Base-by-base conservation (phyloP, 2,113 vertebrate species). In the Sisor rabdophorus region DNA sequence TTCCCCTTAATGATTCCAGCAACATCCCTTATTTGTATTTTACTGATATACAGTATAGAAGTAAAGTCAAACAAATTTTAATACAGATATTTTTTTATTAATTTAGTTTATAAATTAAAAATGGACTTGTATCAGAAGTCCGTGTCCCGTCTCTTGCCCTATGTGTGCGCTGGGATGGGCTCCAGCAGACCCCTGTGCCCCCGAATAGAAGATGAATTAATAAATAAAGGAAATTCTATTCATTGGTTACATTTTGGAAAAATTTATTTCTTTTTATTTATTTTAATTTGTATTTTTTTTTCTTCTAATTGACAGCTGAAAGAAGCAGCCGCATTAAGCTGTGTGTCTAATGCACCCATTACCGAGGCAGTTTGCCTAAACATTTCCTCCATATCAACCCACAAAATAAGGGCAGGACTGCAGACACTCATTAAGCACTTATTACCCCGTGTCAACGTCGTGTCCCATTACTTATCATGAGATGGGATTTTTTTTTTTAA, bases 361-460 rank as follows among this genome's bases (percentile, higher is more conserved):
- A 91, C 84, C 78, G 80, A 80, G 78, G 83, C 86, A 73, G 80
- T 4, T 76, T 88, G 84, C 85, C 73, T 68, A 85, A 91, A 89
- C 79, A 55, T 70, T 72, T 88, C 84, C 81, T 80, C 85, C 82
- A 72, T 91, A 87, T 88, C 89, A 88, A 88, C 87, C 88, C 80
- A 79, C 83, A 78, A 76, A 69, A 44, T 73, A 77, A 80, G 75
- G 82, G 79, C 54, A 71, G 69, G 59, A 19, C n/a, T 60, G 47
- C 70, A 76, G 28, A 44, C 47, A 65, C 15, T 52, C 73, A 71
- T 71, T 71, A 71, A 8, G 50, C 68, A 15, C 68, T 71, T 28
- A 55, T 71, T 71, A 71, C 40, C 67, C 73, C 48, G 36, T 76
- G 24, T 54, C 36, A 3, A 50, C 50, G 47, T 68, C 47, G 24